These are phyloP conservation scores for Sphecodes monilicornis DNA, from an alignment of 2,888 invertebrate species.

Conservation along the genomic window DNA sequence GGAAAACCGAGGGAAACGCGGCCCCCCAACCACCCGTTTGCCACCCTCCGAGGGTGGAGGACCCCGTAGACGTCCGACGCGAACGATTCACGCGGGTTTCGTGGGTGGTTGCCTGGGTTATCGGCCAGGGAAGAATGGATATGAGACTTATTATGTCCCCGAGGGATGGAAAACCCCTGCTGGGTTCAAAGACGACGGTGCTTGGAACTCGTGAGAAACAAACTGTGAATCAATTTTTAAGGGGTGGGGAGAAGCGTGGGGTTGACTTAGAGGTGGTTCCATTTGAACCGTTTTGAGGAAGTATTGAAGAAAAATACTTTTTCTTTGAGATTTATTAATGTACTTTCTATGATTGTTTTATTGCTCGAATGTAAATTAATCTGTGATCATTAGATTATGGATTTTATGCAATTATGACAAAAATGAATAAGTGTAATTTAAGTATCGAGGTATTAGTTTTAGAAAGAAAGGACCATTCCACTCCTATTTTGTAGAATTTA, in stretches of 20 bases:
- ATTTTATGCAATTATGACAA: too few species aligned
- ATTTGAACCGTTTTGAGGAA: too few species aligned
- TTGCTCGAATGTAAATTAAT: too few species aligned
- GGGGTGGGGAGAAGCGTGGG: too few species aligned
- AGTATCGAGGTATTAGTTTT: too few species aligned
- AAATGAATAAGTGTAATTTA: too few species aligned
- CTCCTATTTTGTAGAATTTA: too few species aligned
- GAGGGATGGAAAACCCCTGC: constrained; percentile 48
- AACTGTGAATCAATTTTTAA: constrained; percentile 50
- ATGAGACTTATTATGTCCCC: constrained; percentile 62
- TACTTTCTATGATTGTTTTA: too few species aligned
- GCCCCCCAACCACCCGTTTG: not conserved
- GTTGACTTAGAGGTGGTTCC: not conserved
- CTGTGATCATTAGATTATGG: too few species aligned
- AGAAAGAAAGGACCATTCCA: too few species aligned
- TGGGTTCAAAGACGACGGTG: constrained; percentile 39
- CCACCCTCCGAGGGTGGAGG: not conserved
- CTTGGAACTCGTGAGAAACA: constrained; percentile 49
- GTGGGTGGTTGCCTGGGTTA: constrained; percentile 56
- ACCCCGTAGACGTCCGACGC: constrained; percentile 12
- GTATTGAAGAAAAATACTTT: not conserved
- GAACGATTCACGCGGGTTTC: constrained; percentile 52
- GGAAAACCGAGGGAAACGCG: constrained; percentile 64
- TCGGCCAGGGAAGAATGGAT: constrained; percentile 55
- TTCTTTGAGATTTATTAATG: not conserved